These are phyloP conservation scores for Apodemia duryi DNA, from an alignment of 2,888 invertebrate species.

Conservation along the genomic window DNA sequence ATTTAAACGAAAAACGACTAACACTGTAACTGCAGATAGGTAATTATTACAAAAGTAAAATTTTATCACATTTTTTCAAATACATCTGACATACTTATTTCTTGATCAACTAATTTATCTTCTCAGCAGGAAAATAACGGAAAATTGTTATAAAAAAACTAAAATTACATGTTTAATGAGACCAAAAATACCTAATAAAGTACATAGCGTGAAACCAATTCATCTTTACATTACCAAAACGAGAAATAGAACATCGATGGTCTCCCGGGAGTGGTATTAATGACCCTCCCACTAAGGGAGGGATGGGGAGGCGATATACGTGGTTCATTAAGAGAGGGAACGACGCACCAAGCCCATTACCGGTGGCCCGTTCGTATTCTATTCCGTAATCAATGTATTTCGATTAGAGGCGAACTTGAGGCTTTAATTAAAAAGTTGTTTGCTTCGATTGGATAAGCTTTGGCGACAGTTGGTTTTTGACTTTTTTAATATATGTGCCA, in stretches of 20 bases:
- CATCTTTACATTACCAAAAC: constrained; percentile 21
- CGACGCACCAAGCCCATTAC: constrained; percentile 41
- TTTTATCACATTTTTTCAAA: too few relatives aligned
- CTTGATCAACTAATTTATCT: too few relatives aligned
- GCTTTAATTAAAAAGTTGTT: constrained; percentile 43
- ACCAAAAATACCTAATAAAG: constrained; percentile 9
- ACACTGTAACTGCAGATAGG: too few relatives aligned
- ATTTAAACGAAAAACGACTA: too few relatives aligned
- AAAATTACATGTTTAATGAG: neutral
- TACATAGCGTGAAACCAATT: constrained; percentile 17
- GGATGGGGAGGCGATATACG: constrained; percentile 32
- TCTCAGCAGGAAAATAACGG: too few relatives aligned
- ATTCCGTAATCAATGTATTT: constrained; percentile 64
- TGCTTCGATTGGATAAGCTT: constrained; percentile 1
- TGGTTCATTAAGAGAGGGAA: constrained; percentile 48
- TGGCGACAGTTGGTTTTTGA: neutral
- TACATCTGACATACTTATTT: too few relatives aligned
- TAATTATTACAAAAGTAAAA: too few relatives aligned
- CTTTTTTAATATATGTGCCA: neutral
- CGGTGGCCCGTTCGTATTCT: constrained; percentile 38
- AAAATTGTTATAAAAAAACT: neutral
- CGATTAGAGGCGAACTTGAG: constrained; percentile 49
- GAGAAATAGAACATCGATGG: constrained; percentile 32
- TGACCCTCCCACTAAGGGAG: constrained; percentile 35
- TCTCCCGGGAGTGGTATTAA: constrained; percentile 41